phyloP scores from a whole-genome alignment of 2,888 invertebrate species.

The Calliopum simillimum region DNA sequence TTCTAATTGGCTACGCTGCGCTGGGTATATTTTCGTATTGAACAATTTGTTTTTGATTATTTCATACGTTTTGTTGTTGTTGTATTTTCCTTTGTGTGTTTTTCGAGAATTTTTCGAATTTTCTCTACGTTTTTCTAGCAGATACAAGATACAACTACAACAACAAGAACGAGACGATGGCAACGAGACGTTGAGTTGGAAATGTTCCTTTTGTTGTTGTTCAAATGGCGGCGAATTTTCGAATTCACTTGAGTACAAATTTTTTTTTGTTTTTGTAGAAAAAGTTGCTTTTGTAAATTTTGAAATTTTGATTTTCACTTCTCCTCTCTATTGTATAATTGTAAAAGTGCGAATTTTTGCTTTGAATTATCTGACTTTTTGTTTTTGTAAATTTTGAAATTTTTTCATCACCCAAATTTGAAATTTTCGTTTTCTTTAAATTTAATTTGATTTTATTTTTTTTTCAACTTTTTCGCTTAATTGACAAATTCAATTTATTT shows the following conservation, averaged over 20 bases:
- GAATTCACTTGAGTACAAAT: constrained; percentile 20
- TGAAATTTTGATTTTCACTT: not conserved
- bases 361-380: not conserved
- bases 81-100: not conserved
- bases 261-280: constrained; percentile 13
- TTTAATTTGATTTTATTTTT: constrained; percentile 1
- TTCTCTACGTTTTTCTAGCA: constrained; percentile 1
- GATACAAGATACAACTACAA: not conserved
- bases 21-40: not conserved
- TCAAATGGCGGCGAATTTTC: constrained; percentile 30
- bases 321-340: constrained; percentile 27
- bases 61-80: constrained; percentile 6
- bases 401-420: not conserved
- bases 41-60: not conserved
- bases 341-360: constrained; percentile 6
- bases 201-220: constrained; percentile 19
- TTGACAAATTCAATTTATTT: no score
- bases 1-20: constrained; percentile 12
- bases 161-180: not conserved
- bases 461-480: not conserved
- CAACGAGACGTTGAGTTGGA: not conserved
- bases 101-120: not conserved
- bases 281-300: not conserved
- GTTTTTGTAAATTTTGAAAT: not conserved
- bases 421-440: constrained; percentile 11